Conservation (phyloP, 2,888 invertebrate genomes). For the Mactromeris polynyma region DNA sequence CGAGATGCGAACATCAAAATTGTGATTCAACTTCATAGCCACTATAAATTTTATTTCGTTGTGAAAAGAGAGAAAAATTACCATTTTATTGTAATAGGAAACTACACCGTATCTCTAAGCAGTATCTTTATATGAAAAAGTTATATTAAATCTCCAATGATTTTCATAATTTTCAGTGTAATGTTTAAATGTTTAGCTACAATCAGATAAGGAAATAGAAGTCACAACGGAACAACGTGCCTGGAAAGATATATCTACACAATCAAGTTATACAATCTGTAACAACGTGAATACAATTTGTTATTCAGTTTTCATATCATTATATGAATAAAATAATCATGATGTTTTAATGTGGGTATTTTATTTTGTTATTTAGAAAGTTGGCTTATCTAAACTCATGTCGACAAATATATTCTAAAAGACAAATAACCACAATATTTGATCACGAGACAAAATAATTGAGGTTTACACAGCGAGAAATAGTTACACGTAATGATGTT, state of each 20-base stretch:
- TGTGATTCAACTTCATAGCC: conserved; percentile 20
- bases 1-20: conserved; percentile 1
- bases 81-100: conserved; percentile 53
- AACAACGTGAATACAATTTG: conserved; percentile 24
- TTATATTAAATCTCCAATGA: conserved; percentile 54
- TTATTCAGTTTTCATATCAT: conserved; percentile 31
- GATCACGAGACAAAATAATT: neutral
- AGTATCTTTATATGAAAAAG: conserved; percentile 43
- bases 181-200: conserved; percentile 50
- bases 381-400: neutral
- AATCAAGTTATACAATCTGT: conserved; percentile 44
- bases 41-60: conserved; percentile 22
- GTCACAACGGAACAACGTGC: conserved; percentile 36
- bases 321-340: conserved; percentile 13
- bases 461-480: neutral
- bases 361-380: conserved; percentile 11
- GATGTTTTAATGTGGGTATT: neutral
- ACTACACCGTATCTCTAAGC: conserved; percentile 36
- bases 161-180: conserved; percentile 56
- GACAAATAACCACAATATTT: conserved; percentile 15
- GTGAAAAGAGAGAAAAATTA: conserved; percentile 45
- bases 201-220: conserved; percentile 40
- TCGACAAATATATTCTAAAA: neutral
- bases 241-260: conserved; percentile 18
- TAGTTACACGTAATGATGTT: too few species aligned